These are phyloP conservation scores for Chamaedrilus cognettii DNA, from an alignment of 2,888 invertebrate genomes.

Conservation along the genomic window DNA sequence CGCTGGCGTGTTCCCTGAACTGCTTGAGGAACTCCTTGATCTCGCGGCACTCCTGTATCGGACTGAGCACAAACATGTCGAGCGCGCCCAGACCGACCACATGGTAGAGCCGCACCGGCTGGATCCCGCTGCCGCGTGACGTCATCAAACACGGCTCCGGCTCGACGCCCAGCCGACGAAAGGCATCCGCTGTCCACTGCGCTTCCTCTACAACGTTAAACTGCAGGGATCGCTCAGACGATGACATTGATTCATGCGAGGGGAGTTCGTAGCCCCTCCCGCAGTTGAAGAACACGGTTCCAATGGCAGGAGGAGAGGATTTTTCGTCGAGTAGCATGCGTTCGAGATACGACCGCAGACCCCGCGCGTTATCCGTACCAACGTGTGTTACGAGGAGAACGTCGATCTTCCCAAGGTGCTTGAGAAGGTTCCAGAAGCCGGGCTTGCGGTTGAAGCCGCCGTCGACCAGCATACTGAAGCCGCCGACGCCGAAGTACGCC, in stretches of 20 bases:
- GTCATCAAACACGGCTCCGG: slow-evolving; percentile 80
- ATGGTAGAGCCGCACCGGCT: slow-evolving; percentile 93
- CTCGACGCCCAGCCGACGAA: slow-evolving; percentile 75
- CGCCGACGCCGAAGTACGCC: slow-evolving; percentile 94
- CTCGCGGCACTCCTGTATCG: slow-evolving; percentile 85
- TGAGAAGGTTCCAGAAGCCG: slow-evolving; percentile 97
- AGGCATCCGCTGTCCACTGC: slow-evolving; percentile 81
- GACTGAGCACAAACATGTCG: slow-evolving; percentile 96
- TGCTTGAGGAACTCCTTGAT: slow-evolving; percentile 89
- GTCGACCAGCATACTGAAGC: slow-evolving; percentile 92
- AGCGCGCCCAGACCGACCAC: slow-evolving; percentile 85
- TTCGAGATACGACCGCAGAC: slow-evolving; percentile 84
- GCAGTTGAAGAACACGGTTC: slow-evolving; percentile 94
- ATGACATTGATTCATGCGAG: slow-evolving; percentile 50
- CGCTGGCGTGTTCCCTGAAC: slow-evolving; percentile 75
- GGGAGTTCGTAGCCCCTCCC: too few species aligned
- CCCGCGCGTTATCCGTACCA: slow-evolving; percentile 88
- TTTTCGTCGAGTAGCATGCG: slow-evolving; percentile 69
- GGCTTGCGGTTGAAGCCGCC: slow-evolving; percentile 87
- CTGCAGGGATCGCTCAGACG: slow-evolving; percentile 66
- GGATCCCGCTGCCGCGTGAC: slow-evolving; percentile 64
- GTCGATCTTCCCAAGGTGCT: slow-evolving; percentile 85
- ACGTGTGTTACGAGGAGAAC: slow-evolving; percentile 92
- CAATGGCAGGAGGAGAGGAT: slow-evolving; percentile 80
- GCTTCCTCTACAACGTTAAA: slow-evolving; percentile 81